Percentiles rank a stretch among this genome's conserved stretches.
Evolutionary conservation across 1,140 invertebrate genomes (phyloP).

Genomic region (Teleogryllus occipitalis): DNA sequence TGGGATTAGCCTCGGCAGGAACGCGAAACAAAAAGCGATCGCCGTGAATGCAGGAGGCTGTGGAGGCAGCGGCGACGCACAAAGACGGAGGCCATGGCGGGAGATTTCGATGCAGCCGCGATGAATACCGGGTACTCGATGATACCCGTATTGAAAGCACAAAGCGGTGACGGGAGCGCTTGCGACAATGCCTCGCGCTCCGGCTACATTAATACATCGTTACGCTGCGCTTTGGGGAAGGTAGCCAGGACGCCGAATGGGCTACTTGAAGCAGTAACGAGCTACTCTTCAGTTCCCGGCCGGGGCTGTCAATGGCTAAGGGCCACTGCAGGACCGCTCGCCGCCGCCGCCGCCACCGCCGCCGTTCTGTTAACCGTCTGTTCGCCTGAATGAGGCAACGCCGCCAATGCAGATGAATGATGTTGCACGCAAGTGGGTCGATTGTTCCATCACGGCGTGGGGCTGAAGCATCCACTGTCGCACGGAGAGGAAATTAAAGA

Average conservation of each 20-base stretch:
- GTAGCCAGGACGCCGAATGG: background rate
- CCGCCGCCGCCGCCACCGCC: too few relatives aligned
- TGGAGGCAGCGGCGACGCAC: too few relatives aligned
- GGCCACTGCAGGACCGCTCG: background rate
- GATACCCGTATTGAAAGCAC: background rate
- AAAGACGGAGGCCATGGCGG: background rate
- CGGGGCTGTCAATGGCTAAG: background rate
- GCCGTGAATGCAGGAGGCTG: too few relatives aligned
- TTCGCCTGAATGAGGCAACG: background rate
- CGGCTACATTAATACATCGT: background rate
- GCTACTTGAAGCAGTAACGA: background rate
- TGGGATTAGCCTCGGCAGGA: too few relatives aligned
- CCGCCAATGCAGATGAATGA: too few relatives aligned
- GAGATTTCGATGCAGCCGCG: background rate
- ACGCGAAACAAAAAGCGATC: too few relatives aligned
- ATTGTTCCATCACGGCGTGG: too few relatives aligned
- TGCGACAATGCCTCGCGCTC: background rate
- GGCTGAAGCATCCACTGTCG: too few relatives aligned
- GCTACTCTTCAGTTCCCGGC: background rate
- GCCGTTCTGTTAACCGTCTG: background rate
- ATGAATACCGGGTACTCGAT: background rate
- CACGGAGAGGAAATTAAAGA: too few relatives aligned
- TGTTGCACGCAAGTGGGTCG: too few relatives aligned
- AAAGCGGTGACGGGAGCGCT: background rate
- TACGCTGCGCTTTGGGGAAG: background rate